phyloP scores from a whole-genome alignment of 2,888 invertebrate species.

The Hartigia nigra region DNA sequence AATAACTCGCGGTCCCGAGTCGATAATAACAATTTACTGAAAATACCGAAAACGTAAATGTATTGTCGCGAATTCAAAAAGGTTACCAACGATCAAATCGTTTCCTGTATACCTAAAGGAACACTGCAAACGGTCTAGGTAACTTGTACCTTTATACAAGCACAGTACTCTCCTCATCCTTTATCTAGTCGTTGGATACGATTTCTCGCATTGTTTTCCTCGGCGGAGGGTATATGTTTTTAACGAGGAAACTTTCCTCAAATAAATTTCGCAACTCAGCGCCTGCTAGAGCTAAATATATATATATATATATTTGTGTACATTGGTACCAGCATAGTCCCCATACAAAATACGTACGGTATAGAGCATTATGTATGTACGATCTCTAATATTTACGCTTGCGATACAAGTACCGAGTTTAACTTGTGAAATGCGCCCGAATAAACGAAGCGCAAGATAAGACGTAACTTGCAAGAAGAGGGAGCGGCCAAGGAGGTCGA shows the following conservation, averaged over 20 bases:
- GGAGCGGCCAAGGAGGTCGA: neutral
- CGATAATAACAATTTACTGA: neutral
- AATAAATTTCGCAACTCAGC: conserved; percentile 49
- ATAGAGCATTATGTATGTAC: neutral
- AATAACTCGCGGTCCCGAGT: neutral
- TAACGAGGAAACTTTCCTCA: conserved; percentile 50
- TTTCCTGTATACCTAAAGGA: neutral
- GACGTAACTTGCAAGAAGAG: neutral
- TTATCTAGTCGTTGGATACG: conserved; percentile 26
- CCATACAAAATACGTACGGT: neutral
- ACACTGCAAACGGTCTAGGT: neutral
- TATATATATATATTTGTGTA: neutral
- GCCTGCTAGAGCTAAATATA: neutral
- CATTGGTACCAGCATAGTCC: neutral
- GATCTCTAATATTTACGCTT: neutral
- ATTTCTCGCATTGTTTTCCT: conserved; percentile 21
- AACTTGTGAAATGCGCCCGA: neutral
- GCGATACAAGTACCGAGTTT: neutral
- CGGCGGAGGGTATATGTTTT: conserved; percentile 31
- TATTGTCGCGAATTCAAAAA: neutral
- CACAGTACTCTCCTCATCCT: conserved; percentile 26
- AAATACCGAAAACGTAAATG: neutral
- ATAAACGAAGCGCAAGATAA: neutral
- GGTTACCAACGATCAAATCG: neutral
- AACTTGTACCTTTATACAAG: neutral